Evolutionary conservation across 2,797 vertebrate genomes (phyloP).

Genomic region (Eremophila alpestris): DNA sequence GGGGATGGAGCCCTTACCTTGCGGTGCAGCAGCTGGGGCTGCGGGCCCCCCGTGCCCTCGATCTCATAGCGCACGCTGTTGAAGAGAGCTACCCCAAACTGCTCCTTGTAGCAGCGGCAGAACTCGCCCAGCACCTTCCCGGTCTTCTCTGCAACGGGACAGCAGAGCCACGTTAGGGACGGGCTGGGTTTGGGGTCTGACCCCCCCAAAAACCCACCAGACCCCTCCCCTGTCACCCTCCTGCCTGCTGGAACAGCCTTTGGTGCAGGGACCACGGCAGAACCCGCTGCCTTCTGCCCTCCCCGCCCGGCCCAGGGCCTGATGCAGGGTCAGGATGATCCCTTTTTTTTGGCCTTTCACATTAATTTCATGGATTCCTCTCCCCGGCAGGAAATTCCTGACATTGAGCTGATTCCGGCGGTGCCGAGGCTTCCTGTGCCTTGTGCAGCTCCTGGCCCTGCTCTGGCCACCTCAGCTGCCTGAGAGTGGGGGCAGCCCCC

Average conservation of each 20-base stretch:
- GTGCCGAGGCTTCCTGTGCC: not conserved
- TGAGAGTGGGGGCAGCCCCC: fast-evolving
- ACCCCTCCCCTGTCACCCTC: fast-evolving
- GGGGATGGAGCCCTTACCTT: conserved; percentile 79
- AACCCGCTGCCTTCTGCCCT: not conserved
- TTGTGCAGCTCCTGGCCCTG: not conserved
- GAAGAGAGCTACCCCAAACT: conserved; percentile 92
- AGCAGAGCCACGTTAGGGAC: not conserved
- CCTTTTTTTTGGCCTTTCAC: not conserved
- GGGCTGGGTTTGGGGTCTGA: not conserved
- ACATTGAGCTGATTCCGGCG: not conserved
- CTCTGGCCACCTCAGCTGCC: fast-evolving
- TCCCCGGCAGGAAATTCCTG: conserved; percentile 56
- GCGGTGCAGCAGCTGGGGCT: conserved; percentile 92
- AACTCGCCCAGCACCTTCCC: conserved; percentile 85
- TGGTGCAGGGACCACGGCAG: fast-evolving
- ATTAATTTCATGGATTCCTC: conserved; percentile 31
- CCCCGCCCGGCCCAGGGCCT: not conserved
- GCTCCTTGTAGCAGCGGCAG: conserved; percentile 82
- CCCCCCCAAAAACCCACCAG: fast-evolving
- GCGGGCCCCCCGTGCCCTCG: conserved; percentile 83
- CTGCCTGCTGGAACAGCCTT: not conserved
- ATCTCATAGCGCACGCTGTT: conserved; percentile 92
- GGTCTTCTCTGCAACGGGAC: conserved; percentile 80
- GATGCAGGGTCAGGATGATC: not conserved